Evolutionary conservation across 2,113 vertebrate genomes (phyloP), one percentile per base, ranked within the genome.

Genomic region (Nyctibius bracteatus): DNA sequence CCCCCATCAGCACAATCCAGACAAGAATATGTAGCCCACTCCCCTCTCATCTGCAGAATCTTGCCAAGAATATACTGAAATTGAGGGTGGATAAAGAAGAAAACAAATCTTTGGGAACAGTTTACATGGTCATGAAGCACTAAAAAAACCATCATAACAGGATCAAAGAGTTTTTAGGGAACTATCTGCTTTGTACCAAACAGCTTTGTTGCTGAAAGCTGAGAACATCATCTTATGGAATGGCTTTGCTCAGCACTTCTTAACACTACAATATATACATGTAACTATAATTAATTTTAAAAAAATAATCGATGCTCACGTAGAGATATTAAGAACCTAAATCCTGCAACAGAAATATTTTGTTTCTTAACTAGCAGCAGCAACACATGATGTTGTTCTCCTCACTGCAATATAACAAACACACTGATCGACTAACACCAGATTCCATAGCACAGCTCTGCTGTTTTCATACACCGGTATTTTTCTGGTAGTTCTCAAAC

Each of bases 81-180:
- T 79, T 4, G 37, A 94, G 22, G 5, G 31, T 6, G 65, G 23
- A 35, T 59, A 74, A 55, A 66, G 57, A 65, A 35, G 31, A 22
- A 55, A 73, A 62, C 14, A 72, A 88, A 27, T 61, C 82, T 80
- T 46, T 94, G 80, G 77, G 19, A 92, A 31, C 52, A 51, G 73
- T 21, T 55, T 58, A 37, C 57, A 15, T 10, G 28, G 57, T 14
- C 6, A 8, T 39, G 30, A 59, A 92, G 92, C 59, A 54, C 49
- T 46, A 39, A 75, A 51, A 51, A 28, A 22, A 3, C 19, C 58
- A 54, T 33, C 31, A 9, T 3, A 12, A 4, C 4, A 44, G 0
- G 0, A 72, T 6, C 57, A 28, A 51, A 51, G 35, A 33, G 39
- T 10, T 55, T 39, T 37, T 43, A 17, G 47, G 33, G 8, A 59